These are phyloP conservation scores for Ganaspis brasiliensis DNA, from an alignment of 2,888 invertebrate genomes.

Conservation along the genomic window DNA sequence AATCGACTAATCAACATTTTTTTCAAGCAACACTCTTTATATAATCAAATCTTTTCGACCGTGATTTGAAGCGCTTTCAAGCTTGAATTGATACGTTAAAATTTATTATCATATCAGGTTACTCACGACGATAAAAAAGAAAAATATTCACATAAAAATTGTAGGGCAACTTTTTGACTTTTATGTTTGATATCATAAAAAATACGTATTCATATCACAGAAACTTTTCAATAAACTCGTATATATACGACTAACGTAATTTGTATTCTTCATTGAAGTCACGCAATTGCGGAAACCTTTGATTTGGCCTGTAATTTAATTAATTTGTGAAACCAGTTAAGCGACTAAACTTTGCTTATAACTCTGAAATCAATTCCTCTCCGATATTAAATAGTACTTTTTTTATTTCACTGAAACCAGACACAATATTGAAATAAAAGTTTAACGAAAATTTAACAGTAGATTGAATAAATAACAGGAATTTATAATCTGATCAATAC, in stretches of 20 bases:
- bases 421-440: too few species aligned
- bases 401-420: too few species aligned
- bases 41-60: not conserved
- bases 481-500: too few species aligned
- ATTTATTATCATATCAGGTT: not conserved
- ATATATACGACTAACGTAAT: not conserved
- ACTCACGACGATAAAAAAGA: not conserved
- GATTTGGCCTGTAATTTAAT: conserved; percentile 22
- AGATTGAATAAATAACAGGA: too few species aligned
- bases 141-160: not conserved
- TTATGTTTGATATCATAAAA: not conserved
- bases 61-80: not conserved
- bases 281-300: conserved; percentile 33
- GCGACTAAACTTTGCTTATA: not conserved
- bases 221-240: too few species aligned
- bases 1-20: not conserved
- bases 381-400: too few species aligned
- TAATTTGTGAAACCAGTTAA: conserved; percentile 9
- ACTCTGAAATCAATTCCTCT: too few species aligned
- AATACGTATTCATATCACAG: too few species aligned
- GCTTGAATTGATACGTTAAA: conserved; percentile 10
- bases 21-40: not conserved
- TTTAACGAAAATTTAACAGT: too few species aligned
- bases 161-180: not conserved
- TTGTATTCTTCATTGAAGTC: not conserved